phyloP scores from a whole-genome alignment of 2,888 invertebrate genomes.

The Beris morrisii region DNA sequence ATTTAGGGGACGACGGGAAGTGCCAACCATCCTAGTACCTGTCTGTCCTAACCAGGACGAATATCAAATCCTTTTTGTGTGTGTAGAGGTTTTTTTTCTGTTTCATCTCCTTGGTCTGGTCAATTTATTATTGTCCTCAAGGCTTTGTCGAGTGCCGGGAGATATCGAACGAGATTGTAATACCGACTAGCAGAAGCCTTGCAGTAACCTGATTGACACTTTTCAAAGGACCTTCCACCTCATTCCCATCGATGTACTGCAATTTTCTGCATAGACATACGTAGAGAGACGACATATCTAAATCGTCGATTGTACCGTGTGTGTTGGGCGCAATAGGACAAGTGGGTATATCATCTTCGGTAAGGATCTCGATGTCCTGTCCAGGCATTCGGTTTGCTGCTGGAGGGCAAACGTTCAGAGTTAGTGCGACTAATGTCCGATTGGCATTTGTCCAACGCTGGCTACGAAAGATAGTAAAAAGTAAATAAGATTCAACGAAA shows the following conservation, averaged over 20 bases:
- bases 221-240: slow-evolving; percentile 18
- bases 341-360: slow-evolving; percentile 11
- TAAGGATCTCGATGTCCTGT: slow-evolving; percentile 22
- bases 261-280: slow-evolving; percentile 15
- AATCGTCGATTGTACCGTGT: neutral
- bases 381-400: slow-evolving; percentile 1
- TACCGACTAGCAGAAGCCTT: slow-evolving; percentile 7
- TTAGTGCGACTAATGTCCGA: slow-evolving; percentile 9
- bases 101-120: too few relatives aligned
- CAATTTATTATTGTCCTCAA: too few relatives aligned
- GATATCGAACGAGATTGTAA: slow-evolving; percentile 10
- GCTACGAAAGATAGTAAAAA: slow-evolving; percentile 10
- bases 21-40: too few relatives aligned
- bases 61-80: too few relatives aligned
- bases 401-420: neutral
- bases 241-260: neutral
- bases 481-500: slow-evolving; percentile 8
- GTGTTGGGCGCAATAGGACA: slow-evolving; percentile 11
- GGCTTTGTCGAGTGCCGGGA: too few relatives aligned
- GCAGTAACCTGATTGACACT: slow-evolving; percentile 29
- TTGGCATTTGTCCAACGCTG: slow-evolving; percentile 25
- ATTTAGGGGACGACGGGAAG: too few relatives aligned
- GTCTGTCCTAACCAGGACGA: too few relatives aligned
- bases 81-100: too few relatives aligned
- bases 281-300: neutral